Conservation (phyloP, 2,797 vertebrate species). For the Syndactyla subalaris region DNA sequence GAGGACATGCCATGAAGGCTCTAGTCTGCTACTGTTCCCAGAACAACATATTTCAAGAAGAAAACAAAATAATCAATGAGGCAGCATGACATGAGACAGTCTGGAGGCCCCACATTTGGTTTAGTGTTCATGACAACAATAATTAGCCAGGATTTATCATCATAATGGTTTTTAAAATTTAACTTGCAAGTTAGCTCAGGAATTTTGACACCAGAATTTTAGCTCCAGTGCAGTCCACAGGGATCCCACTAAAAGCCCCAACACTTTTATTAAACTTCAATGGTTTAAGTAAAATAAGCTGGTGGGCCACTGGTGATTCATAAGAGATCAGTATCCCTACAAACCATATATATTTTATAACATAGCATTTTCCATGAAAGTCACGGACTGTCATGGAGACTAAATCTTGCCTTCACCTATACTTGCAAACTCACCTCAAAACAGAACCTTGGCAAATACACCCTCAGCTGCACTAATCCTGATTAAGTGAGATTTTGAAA, state of each 20-base stretch:
- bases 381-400: not conserved
- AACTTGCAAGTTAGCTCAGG: constrained; percentile 41
- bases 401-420: not conserved
- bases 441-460: not conserved
- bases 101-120: constrained; percentile 10
- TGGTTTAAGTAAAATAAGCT: not conserved
- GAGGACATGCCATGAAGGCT: not conserved
- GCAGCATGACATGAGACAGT: constrained; percentile 19
- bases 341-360: not conserved
- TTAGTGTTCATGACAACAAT: constrained; percentile 45
- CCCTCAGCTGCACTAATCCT: not conserved
- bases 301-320: not conserved
- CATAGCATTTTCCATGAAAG: not conserved
- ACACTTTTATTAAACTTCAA: not conserved
- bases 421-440: not conserved
- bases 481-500: not conserved
- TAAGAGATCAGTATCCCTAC: not conserved
- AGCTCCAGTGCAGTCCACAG: not conserved
- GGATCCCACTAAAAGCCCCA: not conserved
- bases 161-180: constrained; percentile 58
- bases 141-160: constrained; percentile 64
- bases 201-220: constrained; percentile 34
- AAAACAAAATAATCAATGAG: constrained; percentile 45
- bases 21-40: not conserved
- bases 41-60: constrained; percentile 14